Percentiles rank a stretch among this genome's conserved stretches.
Conservation (phyloP, 2,888 invertebrate genomes). For the Eupithecia subumbrata region DNA sequence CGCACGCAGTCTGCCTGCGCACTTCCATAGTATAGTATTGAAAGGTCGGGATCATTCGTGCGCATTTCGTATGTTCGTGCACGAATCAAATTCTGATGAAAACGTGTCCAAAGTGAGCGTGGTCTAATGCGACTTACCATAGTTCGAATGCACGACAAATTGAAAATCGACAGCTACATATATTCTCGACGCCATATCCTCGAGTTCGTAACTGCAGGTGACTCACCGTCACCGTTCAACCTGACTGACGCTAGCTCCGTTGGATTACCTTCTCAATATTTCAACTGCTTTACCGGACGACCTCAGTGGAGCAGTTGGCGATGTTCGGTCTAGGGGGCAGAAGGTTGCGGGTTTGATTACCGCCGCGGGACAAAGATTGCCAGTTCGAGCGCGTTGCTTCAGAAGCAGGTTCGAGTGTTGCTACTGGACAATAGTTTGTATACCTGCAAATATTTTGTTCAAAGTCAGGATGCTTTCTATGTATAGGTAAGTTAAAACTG, state of each 20-base stretch:
- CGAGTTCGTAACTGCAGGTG: background rate
- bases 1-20: too few species aligned
- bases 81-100: too few species aligned
- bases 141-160: background rate
- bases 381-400: too few species aligned
- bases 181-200: background rate
- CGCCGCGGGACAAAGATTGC: background rate
- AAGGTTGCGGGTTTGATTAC: background rate
- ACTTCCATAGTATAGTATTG: too few species aligned
- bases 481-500: too few species aligned
- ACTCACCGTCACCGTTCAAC: background rate
- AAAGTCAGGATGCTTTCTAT: too few species aligned
- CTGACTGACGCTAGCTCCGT: conserved; percentile 16
- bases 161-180: background rate
- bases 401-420: too few species aligned
- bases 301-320: background rate
- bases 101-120: too few species aligned
- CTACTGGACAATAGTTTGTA: too few species aligned
- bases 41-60: too few species aligned
- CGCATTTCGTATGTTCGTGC: too few species aligned
- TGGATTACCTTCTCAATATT: conserved; percentile 29
- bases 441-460: too few species aligned
- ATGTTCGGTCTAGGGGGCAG: background rate
- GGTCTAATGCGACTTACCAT: background rate
- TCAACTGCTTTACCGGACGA: conserved; percentile 6